Base-by-base conservation (phyloP, 1,140 invertebrate genomes). In the Bombus fervidus region DNA sequence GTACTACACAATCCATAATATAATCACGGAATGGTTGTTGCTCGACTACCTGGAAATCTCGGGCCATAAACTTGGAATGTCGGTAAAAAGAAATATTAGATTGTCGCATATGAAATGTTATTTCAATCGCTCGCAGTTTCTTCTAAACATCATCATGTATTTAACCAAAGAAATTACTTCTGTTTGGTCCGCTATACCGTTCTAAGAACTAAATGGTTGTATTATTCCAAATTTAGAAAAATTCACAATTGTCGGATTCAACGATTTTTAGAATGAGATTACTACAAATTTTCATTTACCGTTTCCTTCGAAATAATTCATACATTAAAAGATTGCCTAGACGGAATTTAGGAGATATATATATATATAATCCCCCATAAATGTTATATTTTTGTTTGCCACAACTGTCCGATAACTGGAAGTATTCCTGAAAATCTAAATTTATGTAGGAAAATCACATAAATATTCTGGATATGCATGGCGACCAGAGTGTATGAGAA, bases 381-480 rank as follows among this genome's bases (percentile, higher is more conserved):
- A 53, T 53, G 47, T 53, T 22, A 53, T 22, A 53, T 8, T 22
- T 62, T 62, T 62, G 28, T 62, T 62, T 3, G 28, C 28, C 10
- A n/a, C 25, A 5, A 13, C 2, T 62, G 0, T n/a, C 3, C 47
- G 18, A 53, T 53, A 53, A 0, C 3, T 5, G 28, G 0, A 13
- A 28, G 0, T 62, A n/a, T 62, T 25, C 4, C 12, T 62, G 5
- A 53, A 62, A 2, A 62, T n/a, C 9, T 25, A 62, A 62, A 28
- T 28, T n/a, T 62, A 2, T 28, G 28, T 4, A 4, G 22, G 3
- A 12, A 62, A 28, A 12, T 62, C 28, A 12, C 10, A 13, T 13
- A 12, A 4, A 62, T 62, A n/a, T 62, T 62, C 28, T 8, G 10
- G 12, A 62, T 62, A 28, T 59, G 10, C 25, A 4, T 28, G 3